These are phyloP conservation scores for Crambe crambe DNA, from an alignment of 37 sponge, comb jelly and placozoan genomes.

Conservation along the genomic window DNA sequence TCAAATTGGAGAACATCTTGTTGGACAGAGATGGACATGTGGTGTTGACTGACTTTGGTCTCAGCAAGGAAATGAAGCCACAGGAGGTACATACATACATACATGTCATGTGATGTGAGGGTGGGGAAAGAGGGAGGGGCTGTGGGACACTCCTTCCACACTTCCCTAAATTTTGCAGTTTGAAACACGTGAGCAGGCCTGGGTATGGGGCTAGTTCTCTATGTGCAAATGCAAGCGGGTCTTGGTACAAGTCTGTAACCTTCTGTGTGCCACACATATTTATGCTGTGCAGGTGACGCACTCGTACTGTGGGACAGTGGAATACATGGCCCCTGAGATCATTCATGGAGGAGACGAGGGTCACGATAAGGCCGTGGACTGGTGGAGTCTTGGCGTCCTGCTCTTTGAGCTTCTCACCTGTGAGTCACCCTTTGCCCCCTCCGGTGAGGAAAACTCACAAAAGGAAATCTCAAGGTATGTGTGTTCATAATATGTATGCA, in stretches of 20 bases:
- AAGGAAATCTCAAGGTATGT: slow-evolving; percentile 62
- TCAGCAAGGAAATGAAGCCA: slow-evolving; percentile 83
- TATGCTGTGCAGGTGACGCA: slow-evolving; percentile 69
- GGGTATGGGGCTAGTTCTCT: too few species aligned
- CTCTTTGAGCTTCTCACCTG: slow-evolving; percentile 91
- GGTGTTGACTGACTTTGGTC: slow-evolving; percentile 96
- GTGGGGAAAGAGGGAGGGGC: background rate
- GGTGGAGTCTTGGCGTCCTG: slow-evolving; percentile 97
- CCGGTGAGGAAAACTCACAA: slow-evolving; percentile 73
- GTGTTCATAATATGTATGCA: background rate
- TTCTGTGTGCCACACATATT: too few species aligned
- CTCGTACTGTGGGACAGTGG: slow-evolving; percentile 97
- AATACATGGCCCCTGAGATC: slow-evolving; percentile 99
- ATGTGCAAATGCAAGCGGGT: too few species aligned
- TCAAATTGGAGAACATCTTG: slow-evolving; percentile 96
- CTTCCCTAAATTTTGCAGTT: too few species aligned
- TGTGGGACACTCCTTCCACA: too few species aligned
- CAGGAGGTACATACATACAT: slow-evolving; percentile 42
- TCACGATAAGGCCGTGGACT: slow-evolving; percentile 80
- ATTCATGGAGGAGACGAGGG: slow-evolving; percentile 72
- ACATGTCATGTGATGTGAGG: background rate
- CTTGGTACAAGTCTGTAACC: too few species aligned
- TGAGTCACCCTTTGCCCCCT: slow-evolving; percentile 88
- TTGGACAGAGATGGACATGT: slow-evolving; percentile 91
- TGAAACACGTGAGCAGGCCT: too few species aligned